Base-by-base conservation (phyloP, 2,797 vertebrate genomes). In the Amblyraja radiata region DNA sequence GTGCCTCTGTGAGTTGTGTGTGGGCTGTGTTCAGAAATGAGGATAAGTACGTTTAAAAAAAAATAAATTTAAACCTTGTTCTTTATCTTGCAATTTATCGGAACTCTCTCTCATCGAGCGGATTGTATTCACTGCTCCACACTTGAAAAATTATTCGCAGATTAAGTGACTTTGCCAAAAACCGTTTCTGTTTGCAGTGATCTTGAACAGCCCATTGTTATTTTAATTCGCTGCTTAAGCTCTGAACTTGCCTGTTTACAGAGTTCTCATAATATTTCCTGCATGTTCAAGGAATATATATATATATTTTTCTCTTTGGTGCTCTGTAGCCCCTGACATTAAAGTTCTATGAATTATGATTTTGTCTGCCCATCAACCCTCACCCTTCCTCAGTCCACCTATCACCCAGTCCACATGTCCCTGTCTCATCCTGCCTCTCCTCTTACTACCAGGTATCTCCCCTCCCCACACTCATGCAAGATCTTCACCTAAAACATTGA, bases 11-110 rank as follows among this genome's bases (percentile, higher is more conserved):
- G 95, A 99, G 98, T n/a, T 0, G 98, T 93, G 95, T 97, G 94
- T 99, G 99, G 99, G 97, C 97, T 84, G 77, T 98, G 94, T 99
- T 98, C 96, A 97, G 98, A 93, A 99, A 99, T 0, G 98, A 99
- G 94, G 98, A 99, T 95, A 98, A 98, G 99, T 99, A 95, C 97
- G 98, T 97, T 90, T 46, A 1, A 1, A 46, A 46, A 46, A 46
- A 32, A 32, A 32, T 32, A 46, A 46, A 46, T 21, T 18, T 61
- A n/a, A 14, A 63, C 6, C 58, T 63, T 36, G 63, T 88, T 88
- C 13, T 68, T 88, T 36, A 65, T 8, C 28, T 36, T 65, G n/a
- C 6, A n/a, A 36, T 9, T 88, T 88, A 32, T 68, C 14, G 2
- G 61, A 65, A n/a, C 14, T 16, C 32, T n/a, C n/a, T 32, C 61